phyloP scores from a whole-genome alignment of 2,797 vertebrate species.

The Sebastes minor region DNA sequence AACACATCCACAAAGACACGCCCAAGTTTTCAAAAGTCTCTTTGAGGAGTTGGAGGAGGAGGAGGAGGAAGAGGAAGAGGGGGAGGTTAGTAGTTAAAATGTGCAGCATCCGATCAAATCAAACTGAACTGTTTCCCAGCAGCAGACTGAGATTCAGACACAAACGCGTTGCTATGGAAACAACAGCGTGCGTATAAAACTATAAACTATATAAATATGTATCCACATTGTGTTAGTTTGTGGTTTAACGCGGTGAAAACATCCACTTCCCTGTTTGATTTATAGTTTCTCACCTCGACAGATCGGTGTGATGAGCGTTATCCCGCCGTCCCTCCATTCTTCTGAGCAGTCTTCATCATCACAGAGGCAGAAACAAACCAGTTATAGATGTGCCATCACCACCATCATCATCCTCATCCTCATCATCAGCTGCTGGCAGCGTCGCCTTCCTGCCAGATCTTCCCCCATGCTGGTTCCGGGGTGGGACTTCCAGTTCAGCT shows the following conservation, averaged over 20 bases:
- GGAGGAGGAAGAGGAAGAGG: slow-evolving; percentile 1
- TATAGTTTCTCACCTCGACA: slow-evolving; percentile 47
- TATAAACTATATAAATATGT: no score
- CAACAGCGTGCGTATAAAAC: not conserved
- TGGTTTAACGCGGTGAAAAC: not conserved
- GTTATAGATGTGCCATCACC: not conserved
- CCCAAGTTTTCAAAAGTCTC: slow-evolving; percentile 56
- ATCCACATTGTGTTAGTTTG: not conserved
- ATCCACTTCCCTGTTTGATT: slow-evolving; percentile 1
- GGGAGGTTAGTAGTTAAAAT: not conserved
- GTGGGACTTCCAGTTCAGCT: slow-evolving; percentile 73
- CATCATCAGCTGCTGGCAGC: not conserved
- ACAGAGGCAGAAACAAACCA: not conserved
- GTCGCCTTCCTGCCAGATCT: slow-evolving; percentile 32
- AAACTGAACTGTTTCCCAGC: not conserved
- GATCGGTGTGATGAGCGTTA: not conserved
- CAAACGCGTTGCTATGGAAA: not conserved
- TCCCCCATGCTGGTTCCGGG: slow-evolving; percentile 76
- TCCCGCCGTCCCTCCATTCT: not conserved
- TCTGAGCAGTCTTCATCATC: not conserved
- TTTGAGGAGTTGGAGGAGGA: not conserved
- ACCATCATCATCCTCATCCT: no score
- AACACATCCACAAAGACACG: slow-evolving; percentile 18
- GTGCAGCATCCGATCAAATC: slow-evolving; percentile 5
- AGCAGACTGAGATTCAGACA: not conserved